Percentiles rank a stretch among this genome's conserved stretches.
phyloP scores from a whole-genome alignment of 2,113 vertebrate genomes.

The Heptranchias perlo region DNA sequence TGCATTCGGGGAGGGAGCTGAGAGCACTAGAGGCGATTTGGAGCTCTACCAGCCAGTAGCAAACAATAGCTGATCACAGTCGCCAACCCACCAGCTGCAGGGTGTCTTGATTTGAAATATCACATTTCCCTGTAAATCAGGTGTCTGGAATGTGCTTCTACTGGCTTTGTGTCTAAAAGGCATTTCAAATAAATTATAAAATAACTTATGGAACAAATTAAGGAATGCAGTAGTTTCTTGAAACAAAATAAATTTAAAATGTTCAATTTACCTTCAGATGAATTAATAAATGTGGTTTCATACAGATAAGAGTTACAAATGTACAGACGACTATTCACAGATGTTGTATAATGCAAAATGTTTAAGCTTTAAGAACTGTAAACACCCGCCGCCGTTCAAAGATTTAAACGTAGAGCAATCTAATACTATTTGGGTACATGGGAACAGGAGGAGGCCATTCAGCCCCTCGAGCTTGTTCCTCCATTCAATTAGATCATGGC shows the following conservation, averaged over 20 bases:
- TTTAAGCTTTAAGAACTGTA: neutral
- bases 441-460: too few relatives aligned
- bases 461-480: too few relatives aligned
- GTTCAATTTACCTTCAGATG: neutral
- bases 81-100: neutral
- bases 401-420: too few relatives aligned
- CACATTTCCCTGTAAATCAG: neutral
- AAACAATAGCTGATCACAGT: neutral
- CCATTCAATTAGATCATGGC: too few relatives aligned
- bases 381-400: too few relatives aligned
- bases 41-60: neutral
- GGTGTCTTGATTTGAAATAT: neutral
- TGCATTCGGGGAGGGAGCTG: neutral
- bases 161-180: neutral
- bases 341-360: neutral
- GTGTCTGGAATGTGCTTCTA: neutral
- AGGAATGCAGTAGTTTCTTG: neutral
- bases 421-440: too few relatives aligned
- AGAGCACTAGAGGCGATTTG: neutral
- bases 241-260: neutral
- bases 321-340: neutral
- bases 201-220: neutral
- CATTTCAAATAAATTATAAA: neutral
- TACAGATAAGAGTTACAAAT: neutral
- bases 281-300: neutral